Conservation (phyloP, 2,888 invertebrate species). For the Elmis aenea region DNA sequence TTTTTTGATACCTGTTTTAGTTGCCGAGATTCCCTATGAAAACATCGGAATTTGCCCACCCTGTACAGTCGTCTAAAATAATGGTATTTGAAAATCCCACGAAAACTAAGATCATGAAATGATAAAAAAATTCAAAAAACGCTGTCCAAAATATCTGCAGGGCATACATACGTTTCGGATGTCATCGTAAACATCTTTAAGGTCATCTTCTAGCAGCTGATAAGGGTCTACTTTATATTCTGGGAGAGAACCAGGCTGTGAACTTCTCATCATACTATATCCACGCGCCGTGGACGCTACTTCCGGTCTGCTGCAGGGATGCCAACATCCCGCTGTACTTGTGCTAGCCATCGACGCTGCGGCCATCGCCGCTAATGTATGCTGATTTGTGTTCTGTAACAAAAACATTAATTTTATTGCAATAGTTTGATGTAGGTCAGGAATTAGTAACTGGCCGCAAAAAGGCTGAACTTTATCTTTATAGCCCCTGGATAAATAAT, state of each 20-base stretch:
- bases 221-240: slow-evolving; percentile 84
- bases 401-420: slow-evolving; percentile 1
- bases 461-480: no score
- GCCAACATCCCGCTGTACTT: slow-evolving; percentile 40
- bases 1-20: no score
- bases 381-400: slow-evolving; percentile 19
- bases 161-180: slow-evolving; percentile 76
- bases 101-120: no score
- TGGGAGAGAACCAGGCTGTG: slow-evolving; percentile 73
- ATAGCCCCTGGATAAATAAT: no score
- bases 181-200: slow-evolving; percentile 79
- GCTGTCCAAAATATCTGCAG: no score
- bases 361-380: slow-evolving; percentile 17
- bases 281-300: slow-evolving; percentile 47
- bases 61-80: no score
- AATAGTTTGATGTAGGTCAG: no score
- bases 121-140: no score
- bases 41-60: no score
- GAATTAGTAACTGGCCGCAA: not conserved
- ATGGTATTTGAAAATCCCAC: no score
- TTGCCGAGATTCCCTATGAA: no score
- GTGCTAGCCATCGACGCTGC: slow-evolving; percentile 10
- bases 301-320: slow-evolving; percentile 41
- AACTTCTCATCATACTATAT: slow-evolving; percentile 69
- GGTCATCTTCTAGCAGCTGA: slow-evolving; percentile 78